Base-by-base conservation (phyloP, 2,888 invertebrate species). In the Melikaiella ostensackeni region DNA sequence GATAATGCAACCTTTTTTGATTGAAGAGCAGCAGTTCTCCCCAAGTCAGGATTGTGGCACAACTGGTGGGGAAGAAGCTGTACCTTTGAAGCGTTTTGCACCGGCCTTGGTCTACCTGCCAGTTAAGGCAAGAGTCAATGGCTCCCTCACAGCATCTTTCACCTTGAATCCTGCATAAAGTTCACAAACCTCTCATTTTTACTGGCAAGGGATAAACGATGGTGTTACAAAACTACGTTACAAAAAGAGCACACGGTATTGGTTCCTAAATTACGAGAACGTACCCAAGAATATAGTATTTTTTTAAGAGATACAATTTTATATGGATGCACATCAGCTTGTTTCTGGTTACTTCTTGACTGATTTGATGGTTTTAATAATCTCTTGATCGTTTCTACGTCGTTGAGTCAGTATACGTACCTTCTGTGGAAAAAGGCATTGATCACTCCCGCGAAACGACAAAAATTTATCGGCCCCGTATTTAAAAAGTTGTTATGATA, bases 41-140 rank as follows among this genome's bases (percentile, higher is more conserved):
- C 30, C 70, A 55, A 11, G 46, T 30, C 70, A 55, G 30, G 70
- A 70, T 50, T 70, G 70, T 8, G 24, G 64, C 19, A 42, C 64
- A 19, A 27, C 64, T 70, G 81, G 82, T 11, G 85, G 85, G 77
- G 89, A 87, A 46, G 88, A 89, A 30, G 84, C 88, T 33, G 84
- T 83, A 75, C 83, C 87, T 74, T 87, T 89, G 79, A 91, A 90
- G 81, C 95, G 95, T 91, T 96, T 98, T 92, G 95, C 97, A 89
- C 97, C 98, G 84, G 97, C 98, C 87, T 94, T 98, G 88, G 97
- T 98, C 92, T 98, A 97, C 93, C 94, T 98, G 93, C 98, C 98
- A 83, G 98, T 98, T 90, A 95, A 96, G 86, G 95, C 97, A 91
- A 95, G 96, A 92, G 95, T 98, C 89, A 96, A 95, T 90, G 95